Evolutionary conservation across 2,888 invertebrate genomes (phyloP), one percentile per base, ranked within the genome.

Genomic region (Aphrophora alni): DNA sequence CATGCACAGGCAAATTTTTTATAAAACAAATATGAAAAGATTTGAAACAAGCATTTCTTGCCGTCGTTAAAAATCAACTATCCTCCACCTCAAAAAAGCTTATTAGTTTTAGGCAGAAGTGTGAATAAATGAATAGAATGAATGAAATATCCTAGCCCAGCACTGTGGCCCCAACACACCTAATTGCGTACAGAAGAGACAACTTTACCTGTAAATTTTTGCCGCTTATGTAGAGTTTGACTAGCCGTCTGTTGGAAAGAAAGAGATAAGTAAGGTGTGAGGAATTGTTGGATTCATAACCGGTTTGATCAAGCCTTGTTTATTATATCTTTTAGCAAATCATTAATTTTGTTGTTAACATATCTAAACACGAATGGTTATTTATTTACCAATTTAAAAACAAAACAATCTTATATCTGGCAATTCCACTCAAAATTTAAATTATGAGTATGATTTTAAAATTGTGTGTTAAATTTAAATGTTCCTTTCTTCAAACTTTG

Each of bases 211-310:
- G 81, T 72, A 76, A 81, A 78, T 27, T 75, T 81, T 70, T 72
- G 75, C 25, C 81, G 81, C 70, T 81, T 81, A 71, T 38, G 77
- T 27, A 73, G 74, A 28, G 81, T 81, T 75, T 81, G 81, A 75
- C 78, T 78, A 78, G 78, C 81, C 28, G 78, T 81, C 81, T 81
- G 81, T 78, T 33, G 72, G 72, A 70, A 68, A 81, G 51, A 78
- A 78, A 44, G 70, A 73, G 51, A 59, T 21, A 59, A 59, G 59
- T 59, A 8, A 59, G 21, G 59, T 21, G 59, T 59, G 21, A 59
- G 59, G 21, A 59, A 59, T 17, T 44, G 44, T 44, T 44, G 44
- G 10, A 21, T 59, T 59, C 21, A 59, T 14, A 59, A 59, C 59
- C 21, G 59, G 21, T 59, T 59, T 59, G 12, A 59, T 59, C 59